phyloP scores from a whole-genome alignment of 2,797 vertebrate species.

The Macrochelys suwanniensis region DNA sequence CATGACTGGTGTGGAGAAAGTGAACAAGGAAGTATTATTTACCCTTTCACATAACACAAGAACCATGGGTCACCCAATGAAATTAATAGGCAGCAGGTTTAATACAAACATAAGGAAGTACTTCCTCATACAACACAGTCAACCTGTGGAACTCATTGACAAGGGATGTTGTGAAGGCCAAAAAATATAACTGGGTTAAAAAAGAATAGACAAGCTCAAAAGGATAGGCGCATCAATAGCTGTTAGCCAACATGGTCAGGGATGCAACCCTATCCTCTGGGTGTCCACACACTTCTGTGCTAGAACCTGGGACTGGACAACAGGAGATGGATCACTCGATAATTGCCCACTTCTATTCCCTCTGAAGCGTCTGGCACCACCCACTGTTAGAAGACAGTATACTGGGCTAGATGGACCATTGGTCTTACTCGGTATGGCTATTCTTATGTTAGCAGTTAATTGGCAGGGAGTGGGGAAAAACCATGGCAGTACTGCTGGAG shows the following conservation, averaged over 20 bases:
- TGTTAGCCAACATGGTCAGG: neutral
- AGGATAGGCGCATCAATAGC: neutral
- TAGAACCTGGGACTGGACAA: neutral
- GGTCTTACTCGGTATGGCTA: neutral
- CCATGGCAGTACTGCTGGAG: neutral
- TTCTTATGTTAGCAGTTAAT: neutral
- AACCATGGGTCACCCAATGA: neutral
- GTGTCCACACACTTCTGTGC: neutral
- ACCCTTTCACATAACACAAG: neutral
- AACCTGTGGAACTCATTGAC: neutral
- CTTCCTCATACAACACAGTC: neutral
- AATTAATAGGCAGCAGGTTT: neutral
- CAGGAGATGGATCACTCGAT: neutral
- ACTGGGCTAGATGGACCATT: neutral
- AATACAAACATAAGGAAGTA: neutral
- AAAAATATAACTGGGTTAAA: neutral
- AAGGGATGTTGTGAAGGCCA: neutral
- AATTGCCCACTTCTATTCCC: neutral
- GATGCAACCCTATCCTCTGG: neutral
- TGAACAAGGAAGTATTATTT: neutral
- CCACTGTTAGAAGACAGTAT: neutral
- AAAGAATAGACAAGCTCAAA: neutral
- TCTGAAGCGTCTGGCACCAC: neutral
- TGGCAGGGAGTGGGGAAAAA: neutral
- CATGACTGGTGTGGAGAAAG: neutral